Evolutionary conservation across 1,140 invertebrate genomes (phyloP), one percentile per base, ranked within the genome.

Genomic region (Eumaeus atala): DNA sequence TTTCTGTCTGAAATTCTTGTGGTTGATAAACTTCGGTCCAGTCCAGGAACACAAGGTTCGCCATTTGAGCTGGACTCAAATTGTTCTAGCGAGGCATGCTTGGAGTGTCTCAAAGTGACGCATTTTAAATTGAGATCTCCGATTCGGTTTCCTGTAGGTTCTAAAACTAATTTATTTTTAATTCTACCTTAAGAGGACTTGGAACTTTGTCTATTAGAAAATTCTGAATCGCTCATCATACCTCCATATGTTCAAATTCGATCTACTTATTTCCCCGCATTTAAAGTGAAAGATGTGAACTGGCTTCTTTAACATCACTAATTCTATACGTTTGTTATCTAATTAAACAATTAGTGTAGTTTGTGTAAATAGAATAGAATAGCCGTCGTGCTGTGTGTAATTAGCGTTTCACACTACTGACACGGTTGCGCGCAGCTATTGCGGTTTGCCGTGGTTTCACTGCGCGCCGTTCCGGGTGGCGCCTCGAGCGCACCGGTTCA

Each of bases 81-180:
- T 78, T 61, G 70, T 78, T 68, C 72, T 72, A 77, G 76, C 79
- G 74, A 83, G 74, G 77, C 75, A 77, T 68, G 69, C 69, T 75
- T 64, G 78, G 79, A 82, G 73, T 73, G 70, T 81, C 75, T 80
- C 71, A 74, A 64, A 58, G 64, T 67, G 67, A 70, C 73, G 68
- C 72, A 65, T 9, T 72, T 69, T 66, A 69, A 71, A 74, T 78
- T 79, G 75, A 87, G 81, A 84, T 84, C 81, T 87, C 84, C 81
- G 80, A 76, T 77, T 84, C 74, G 73, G 80, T 87, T 84, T 84
- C 81, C 81, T 87, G 77, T 87, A 87, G 84, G 77, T 79, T 79
- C 73, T 81, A 84, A 74, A 75, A 71, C 80, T 84, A 87, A 87
- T 87, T 87, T 87, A 87, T 87, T 87, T 60, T 72, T 87, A 84